Base-by-base conservation (phyloP, 2,797 vertebrate genomes). In the Clamator glandarius region DNA sequence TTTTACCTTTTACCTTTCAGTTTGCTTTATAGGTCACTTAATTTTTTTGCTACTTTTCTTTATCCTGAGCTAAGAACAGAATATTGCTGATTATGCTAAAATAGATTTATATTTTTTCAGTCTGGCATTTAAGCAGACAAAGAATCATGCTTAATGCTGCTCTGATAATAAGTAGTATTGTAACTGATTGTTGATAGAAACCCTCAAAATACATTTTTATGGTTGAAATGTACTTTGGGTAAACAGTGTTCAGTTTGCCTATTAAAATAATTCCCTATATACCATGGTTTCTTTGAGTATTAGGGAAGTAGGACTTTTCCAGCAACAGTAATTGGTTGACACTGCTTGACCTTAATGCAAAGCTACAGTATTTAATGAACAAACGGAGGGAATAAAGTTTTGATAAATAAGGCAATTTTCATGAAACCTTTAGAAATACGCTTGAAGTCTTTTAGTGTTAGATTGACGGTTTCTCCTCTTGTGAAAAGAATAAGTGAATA, bases 191-290 rank as follows among this genome's bases (percentile, higher is more conserved):
- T 95, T 96, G 94, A 96, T 96, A 96, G 95, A 94, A 96, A 96
- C 85, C 92, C 95, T 96, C 96, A 96, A 94, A 96, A 96, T 95
- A 89, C 42, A 67, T 94, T 96, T 96, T 96, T 97, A 95, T 96
- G 81, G 87, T 97, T 97, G 91, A 97, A 95, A 90, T 96, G 87
- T 96, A 91, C 55, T 94, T 97, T 84, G 64, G 73, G 94, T 97
- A 97, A 97, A 95, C 77, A 97, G 74, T 93, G 90, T 95, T 97
- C 92, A 93, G 66, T 75, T 95, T 95, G 88, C 95, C 88, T 97
- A 96, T 97, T 97, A 97, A 97, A 97, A 96, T 97, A 97, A 97
- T 97, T 97, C 88, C 95, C 33, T 97, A n/a, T 97, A 78, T 96
- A 80, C 74, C 8, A 0, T 94, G 64, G 64, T 95, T 97, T 87